Percentiles rank a stretch among this genome's conserved stretches.
Evolutionary conservation across 2,888 invertebrate genomes (phyloP).

Genomic region (Schrankia costaestrigalis): DNA sequence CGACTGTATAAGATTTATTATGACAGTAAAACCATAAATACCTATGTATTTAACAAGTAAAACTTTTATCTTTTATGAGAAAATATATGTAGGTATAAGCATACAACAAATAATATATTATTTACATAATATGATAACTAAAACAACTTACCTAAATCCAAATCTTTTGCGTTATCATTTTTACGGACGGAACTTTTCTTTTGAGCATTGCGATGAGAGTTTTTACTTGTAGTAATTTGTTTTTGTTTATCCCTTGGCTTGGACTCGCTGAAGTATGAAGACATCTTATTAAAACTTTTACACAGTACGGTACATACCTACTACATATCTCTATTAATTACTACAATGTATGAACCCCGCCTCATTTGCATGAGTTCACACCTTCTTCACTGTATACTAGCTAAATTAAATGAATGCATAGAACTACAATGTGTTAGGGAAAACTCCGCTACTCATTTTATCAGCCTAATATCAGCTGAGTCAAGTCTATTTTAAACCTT

Average conservation of each 20-base stretch:
- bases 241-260: slow-evolving; percentile 46
- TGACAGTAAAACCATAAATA: no score
- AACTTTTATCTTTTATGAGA: no score
- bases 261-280: slow-evolving; percentile 50
- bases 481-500: slow-evolving; percentile 58
- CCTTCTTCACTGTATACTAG: slow-evolving; percentile 16
- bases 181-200: slow-evolving; percentile 66
- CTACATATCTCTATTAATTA: no score
- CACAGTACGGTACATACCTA: slow-evolving; percentile 5
- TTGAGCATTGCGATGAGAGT: slow-evolving; percentile 48
- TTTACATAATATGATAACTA: slow-evolving; percentile 2
- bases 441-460: slow-evolving; percentile 37
- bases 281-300: slow-evolving; percentile 30
- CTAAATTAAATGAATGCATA: slow-evolving; percentile 32
- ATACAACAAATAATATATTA: background rate
- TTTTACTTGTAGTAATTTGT: slow-evolving; percentile 40
- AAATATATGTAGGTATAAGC: background rate
- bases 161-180: slow-evolving; percentile 53
- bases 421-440: slow-evolving; percentile 16
- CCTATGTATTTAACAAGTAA: no score
- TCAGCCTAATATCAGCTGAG: slow-evolving; percentile 36
- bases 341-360: slow-evolving; percentile 21
- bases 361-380: slow-evolving; percentile 27
- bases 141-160: slow-evolving; percentile 64
- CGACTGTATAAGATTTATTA: no score